Evolutionary conservation across 2,888 invertebrate genomes (phyloP).

Genomic region (Brachyopa scutellaris): DNA sequence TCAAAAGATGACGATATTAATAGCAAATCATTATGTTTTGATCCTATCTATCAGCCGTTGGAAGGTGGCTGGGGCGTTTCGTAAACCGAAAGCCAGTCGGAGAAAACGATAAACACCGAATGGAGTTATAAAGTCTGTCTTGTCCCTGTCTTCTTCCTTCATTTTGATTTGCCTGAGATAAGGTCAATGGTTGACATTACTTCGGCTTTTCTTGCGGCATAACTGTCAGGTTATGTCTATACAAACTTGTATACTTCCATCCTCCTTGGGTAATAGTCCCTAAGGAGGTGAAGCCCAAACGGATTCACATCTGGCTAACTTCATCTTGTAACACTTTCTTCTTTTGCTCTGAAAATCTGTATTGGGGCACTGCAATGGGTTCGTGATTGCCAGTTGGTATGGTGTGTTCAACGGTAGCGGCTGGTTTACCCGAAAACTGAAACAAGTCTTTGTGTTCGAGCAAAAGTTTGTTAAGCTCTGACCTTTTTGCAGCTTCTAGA

Average conservation of each 20-base stretch:
- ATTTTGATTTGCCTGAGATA: no score
- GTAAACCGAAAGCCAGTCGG: no score
- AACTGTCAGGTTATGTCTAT: no score
- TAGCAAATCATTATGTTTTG: conserved; percentile 74
- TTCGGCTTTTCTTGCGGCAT: no score
- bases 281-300: conserved; percentile 78
- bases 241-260: conserved; percentile 74
- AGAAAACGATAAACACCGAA: no score
- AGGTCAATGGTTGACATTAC: no score
- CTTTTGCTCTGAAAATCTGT: no score
- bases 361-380: no score
- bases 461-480: not conserved
- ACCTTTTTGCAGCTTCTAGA: not conserved
- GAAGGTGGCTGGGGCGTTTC: no score
- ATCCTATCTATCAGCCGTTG: conserved; percentile 77
- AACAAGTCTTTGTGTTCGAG: conserved; percentile 10
- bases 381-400: conserved; percentile 76
- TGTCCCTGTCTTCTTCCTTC: no score
- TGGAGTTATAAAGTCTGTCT: no score
- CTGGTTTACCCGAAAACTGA: not conserved
- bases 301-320: conserved; percentile 77
- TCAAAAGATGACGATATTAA: conserved; percentile 74
- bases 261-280: conserved; percentile 78
- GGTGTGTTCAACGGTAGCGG: conserved; percentile 61
- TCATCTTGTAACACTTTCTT: no score